phyloP scores from a whole-genome alignment of 64 coral and sea anemone genomes.

The Anthopleura sola region DNA sequence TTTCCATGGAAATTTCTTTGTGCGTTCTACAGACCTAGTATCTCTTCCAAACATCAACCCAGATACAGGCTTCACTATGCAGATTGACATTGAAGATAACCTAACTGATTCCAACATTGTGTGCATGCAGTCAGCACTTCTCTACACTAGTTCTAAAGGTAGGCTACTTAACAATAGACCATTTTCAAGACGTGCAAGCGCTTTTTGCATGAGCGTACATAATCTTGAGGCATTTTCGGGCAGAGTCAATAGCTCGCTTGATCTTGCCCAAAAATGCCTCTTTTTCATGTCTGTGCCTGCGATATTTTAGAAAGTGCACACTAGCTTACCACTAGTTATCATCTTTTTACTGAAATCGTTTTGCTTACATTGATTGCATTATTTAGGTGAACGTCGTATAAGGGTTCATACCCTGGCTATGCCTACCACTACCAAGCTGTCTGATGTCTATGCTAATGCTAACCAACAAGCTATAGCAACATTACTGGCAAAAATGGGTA shows the following conservation, averaged over 20 bases:
- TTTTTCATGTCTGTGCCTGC: no score
- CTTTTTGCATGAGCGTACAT: no score
- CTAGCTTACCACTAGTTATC: neutral
- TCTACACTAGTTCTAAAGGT: slow-evolving; percentile 98
- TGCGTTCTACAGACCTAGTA: slow-evolving; percentile 94
- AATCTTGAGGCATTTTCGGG: no score
- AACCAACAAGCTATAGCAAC: slow-evolving; percentile 76
- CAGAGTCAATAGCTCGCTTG: no score
- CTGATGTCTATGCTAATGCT: slow-evolving; percentile 88
- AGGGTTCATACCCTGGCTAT: slow-evolving; percentile 89
- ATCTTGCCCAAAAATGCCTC: no score
- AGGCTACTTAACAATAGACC: neutral
- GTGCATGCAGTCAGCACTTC: slow-evolving; percentile 91
- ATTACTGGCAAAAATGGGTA: slow-evolving; percentile 95
- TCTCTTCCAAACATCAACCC: slow-evolving; percentile 97
- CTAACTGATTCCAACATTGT: slow-evolving; percentile 75
- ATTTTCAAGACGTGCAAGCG: no score
- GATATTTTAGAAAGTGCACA: no score
- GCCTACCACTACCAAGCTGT: slow-evolving; percentile 85
- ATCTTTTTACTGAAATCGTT: no score
- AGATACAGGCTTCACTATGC: slow-evolving; percentile 89
- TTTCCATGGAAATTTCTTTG: slow-evolving; percentile 99
- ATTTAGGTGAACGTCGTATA: slow-evolving; percentile 83
- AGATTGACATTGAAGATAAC: slow-evolving; percentile 94
- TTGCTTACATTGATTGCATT: neutral